Conservation (phyloP, 2,797 vertebrate genomes). For the Pangasius mekongensis region DNA sequence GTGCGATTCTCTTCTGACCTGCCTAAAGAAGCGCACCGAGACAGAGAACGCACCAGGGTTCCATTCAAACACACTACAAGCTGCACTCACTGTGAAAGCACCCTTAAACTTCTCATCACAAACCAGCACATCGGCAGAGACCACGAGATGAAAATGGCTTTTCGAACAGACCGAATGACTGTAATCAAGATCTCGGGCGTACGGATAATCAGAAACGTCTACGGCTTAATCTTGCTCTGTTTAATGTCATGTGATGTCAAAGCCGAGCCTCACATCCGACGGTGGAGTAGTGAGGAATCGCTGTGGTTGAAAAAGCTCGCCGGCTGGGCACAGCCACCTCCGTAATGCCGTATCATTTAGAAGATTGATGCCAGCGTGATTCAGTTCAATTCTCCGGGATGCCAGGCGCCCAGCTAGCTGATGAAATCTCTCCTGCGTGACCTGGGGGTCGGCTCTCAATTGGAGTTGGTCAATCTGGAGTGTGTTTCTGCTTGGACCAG, state of each 20-base stretch:
- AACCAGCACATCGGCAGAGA: not conserved
- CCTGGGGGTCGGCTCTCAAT: constrained; percentile 74
- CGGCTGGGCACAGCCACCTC: constrained; percentile 24
- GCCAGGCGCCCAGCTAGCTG: constrained; percentile 61
- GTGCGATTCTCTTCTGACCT: not conserved
- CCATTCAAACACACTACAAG: not conserved
- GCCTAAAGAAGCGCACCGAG: not conserved
- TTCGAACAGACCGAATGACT: not conserved
- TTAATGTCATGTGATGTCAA: not conserved
- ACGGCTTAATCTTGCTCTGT: not conserved
- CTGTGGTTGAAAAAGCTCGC: constrained; percentile 53
- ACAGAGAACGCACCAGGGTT: not conserved
- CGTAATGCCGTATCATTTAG: constrained; percentile 67
- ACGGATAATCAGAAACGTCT: not conserved
- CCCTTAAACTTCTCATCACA: constrained; percentile 1
- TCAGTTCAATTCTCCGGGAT: constrained; percentile 56
- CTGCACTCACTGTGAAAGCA: not conserved
- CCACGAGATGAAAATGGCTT: not conserved
- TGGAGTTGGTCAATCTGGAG: constrained; percentile 78
- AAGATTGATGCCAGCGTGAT: constrained; percentile 67
- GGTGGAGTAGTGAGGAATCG: constrained; percentile 5
- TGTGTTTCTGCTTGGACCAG: constrained; percentile 71
- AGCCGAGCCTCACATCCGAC: not conserved
- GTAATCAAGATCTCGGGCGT: not conserved
- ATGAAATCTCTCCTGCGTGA: constrained; percentile 73